Base-by-base conservation (phyloP, 2,797 vertebrate genomes). In the Argya squamiceps region DNA sequence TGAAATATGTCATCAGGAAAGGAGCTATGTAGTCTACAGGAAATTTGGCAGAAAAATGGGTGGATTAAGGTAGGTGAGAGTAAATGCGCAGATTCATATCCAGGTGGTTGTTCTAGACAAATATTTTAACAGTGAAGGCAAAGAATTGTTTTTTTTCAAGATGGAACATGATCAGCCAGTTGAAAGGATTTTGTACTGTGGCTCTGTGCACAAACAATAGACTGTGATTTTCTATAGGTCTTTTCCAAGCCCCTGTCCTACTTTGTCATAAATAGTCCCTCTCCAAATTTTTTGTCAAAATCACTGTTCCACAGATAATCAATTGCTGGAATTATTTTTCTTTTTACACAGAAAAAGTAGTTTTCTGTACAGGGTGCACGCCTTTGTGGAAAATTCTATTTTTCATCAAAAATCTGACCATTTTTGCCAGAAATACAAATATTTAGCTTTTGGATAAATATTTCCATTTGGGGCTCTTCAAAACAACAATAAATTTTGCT, bases 21-120 rank as follows among this genome's bases (percentile, higher is more conserved):
- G 36, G 50, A 89, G 15, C n/a, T 78, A 12, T 32, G 32, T n/a
- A 56, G 70, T 36, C 43, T 39, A 27, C 85, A 88, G 58, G 37
- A 93, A 93, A 92, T 95, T 37, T 88, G 89, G 71, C 84, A 88
- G 64, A 92, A 80, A 49, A 68, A 13, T 14, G n/a, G 27, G 39
- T 88, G n/a, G 50, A 64, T 85, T 91, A 70, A 83, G 7, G 26
- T 41, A 58, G 56, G 60, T 94, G 82, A 89, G 46, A 76, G 21
- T 76, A 83, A 85, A 83, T 56, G 29, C 0, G 1, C 41, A 34
- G 41, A 44, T 4, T 80, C 41, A 70, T 74, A 84, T 43, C 34
- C 82, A 82, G 46, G 44, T 88, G 80, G 46, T 27, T 74, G 46
- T 68, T 88, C 71, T 78, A 39, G 53, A 81, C 43, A 92, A 89